phyloP scores from a whole-genome alignment of 2,888 invertebrate species.

The Petrolisthes cinctipes region DNA sequence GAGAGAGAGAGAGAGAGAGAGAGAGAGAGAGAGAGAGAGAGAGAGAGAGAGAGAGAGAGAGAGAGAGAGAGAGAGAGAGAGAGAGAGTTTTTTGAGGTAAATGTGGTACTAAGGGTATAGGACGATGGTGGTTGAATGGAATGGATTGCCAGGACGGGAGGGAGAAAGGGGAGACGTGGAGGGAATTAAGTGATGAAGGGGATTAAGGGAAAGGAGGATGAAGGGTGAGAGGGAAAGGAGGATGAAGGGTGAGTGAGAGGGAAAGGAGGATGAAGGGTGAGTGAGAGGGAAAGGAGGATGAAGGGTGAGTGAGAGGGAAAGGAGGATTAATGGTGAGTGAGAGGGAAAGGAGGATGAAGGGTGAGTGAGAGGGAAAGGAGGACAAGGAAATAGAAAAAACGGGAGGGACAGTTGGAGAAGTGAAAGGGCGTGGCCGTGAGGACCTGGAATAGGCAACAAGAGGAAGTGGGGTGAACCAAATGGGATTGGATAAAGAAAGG shows the following conservation, averaged over 20 bases:
- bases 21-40: neutral
- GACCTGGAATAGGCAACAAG: no score
- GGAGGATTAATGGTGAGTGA: no score
- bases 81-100: no score
- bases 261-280: neutral
- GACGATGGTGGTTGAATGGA: neutral
- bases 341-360: neutral
- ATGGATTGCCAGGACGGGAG: neutral
- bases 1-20: no score
- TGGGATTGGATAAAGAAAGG: neutral
- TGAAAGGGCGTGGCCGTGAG: neutral
- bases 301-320: neutral
- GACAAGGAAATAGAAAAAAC: neutral
- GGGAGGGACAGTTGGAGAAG: neutral
- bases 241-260: neutral
- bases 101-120: no score
- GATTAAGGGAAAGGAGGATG: neutral
- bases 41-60: neutral
- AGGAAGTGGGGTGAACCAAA: neutral
- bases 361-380: slow-evolving; percentile 23
- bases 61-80: neutral
- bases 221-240: neutral
- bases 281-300: neutral
- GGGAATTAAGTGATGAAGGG: neutral
- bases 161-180: slow-evolving; percentile 8